These are phyloP conservation scores for Holocentrus rufus DNA, from an alignment of 2,797 vertebrate genomes.

Conservation along the genomic window DNA sequence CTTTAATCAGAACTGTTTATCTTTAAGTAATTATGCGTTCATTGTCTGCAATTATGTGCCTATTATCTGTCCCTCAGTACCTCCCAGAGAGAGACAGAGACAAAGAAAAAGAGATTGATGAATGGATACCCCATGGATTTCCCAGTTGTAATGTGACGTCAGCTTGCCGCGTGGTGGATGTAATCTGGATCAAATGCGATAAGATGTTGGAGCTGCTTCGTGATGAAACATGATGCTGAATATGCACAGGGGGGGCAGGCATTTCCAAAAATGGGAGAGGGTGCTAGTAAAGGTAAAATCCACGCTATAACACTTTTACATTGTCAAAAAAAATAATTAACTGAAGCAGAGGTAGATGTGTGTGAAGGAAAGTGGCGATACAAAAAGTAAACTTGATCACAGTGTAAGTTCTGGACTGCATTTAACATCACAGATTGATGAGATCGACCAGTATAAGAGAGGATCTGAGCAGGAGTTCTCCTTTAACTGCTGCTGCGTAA, in stretches of 20 bases:
- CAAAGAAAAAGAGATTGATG: not conserved
- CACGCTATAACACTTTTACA: too few species aligned
- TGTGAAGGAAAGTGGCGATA: too few species aligned
- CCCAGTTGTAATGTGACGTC: not conserved
- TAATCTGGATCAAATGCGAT: not conserved
- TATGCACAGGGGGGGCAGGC: not conserved
- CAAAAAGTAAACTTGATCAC: too few species aligned
- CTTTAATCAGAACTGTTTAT: not conserved
- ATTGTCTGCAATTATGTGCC: not conserved
- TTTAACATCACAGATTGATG: too few species aligned
- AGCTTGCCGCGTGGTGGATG: not conserved
- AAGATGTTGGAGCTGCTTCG: not conserved
- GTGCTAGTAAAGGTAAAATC: too few species aligned
- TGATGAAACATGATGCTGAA: not conserved
- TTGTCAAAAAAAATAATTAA: too few species aligned
- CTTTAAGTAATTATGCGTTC: conserved; percentile 6
- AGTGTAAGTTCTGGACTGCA: too few species aligned
- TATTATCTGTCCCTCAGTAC: not conserved
- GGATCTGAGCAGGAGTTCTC: too few species aligned
- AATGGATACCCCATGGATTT: not conserved
- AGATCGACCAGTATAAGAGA: too few species aligned
- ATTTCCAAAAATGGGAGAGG: too few species aligned
- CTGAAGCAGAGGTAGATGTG: too few species aligned
- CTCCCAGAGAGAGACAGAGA: not conserved
- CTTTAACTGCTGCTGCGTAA: not conserved